Evolutionary conservation across 2,888 invertebrate genomes (phyloP).

Genomic region (Galerucella calmariensis): DNA sequence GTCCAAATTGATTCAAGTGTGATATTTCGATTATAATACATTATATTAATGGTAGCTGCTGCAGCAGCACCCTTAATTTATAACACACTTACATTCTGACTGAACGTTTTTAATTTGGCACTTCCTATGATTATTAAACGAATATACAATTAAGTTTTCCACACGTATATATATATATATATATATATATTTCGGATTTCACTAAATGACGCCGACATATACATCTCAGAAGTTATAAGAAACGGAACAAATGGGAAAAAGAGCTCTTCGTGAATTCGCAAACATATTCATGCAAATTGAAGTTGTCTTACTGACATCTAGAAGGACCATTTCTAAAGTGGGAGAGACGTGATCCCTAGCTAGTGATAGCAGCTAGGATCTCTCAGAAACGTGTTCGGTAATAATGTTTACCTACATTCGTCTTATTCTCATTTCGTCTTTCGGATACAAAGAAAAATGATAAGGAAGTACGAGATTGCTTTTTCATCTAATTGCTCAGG

Average conservation of each 20-base stretch:
- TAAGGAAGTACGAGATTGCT: neutral
- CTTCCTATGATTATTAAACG: neutral
- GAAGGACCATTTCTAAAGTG: slow-evolving; percentile 10
- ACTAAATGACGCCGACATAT: too few species aligned
- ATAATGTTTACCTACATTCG: slow-evolving; percentile 30
- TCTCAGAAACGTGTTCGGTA: slow-evolving; percentile 7
- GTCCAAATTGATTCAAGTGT: too few species aligned
- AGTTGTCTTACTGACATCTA: slow-evolving; percentile 12
- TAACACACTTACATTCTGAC: too few species aligned
- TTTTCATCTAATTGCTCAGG: neutral
- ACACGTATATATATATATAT: too few species aligned
- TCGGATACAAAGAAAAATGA: neutral
- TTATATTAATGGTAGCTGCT: too few species aligned
- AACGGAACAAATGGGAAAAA: neutral
- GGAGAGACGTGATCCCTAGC: neutral
- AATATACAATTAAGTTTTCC: neutral
- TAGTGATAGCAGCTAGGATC: slow-evolving; percentile 1
- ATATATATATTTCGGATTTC: too few species aligned
- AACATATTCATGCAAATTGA: slow-evolving; percentile 14
- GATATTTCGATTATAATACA: too few species aligned
- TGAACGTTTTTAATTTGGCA: too few species aligned
- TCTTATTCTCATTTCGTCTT: slow-evolving; percentile 13
- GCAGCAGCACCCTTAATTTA: too few species aligned
- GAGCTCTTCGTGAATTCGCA: slow-evolving; percentile 1
- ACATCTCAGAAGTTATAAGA: neutral